Conservation (phyloP, 2,113 vertebrate genomes). For the Xenopus laevis region DNA sequence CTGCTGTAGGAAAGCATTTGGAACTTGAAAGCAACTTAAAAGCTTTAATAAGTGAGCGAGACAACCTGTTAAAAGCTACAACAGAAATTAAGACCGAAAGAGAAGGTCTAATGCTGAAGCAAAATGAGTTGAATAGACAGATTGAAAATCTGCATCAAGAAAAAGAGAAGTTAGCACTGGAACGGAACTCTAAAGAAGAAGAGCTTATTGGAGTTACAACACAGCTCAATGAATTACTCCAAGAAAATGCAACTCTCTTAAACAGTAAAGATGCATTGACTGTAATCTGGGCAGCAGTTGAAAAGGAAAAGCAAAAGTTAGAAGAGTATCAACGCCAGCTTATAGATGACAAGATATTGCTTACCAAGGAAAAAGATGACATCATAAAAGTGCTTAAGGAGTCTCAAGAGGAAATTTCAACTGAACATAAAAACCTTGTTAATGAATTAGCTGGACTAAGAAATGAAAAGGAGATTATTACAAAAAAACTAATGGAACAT, state of each 20-base stretch:
- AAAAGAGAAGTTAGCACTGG: constrained; percentile 56
- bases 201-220: constrained; percentile 57
- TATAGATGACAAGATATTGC: constrained; percentile 64
- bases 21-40: constrained; percentile 62
- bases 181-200: constrained; percentile 57
- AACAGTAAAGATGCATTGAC: constrained; percentile 66
- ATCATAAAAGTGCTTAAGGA: constrained; percentile 69
- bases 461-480: constrained; percentile 65
- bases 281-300: constrained; percentile 70
- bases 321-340: constrained; percentile 63
- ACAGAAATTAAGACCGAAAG: constrained; percentile 63
- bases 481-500: constrained; percentile 63
- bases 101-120: constrained; percentile 61
- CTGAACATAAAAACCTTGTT: constrained; percentile 62
- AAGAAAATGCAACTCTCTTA: constrained; percentile 67
- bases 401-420: constrained; percentile 65
- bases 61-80: constrained; percentile 59
- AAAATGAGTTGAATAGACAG: constrained; percentile 55
- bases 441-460: constrained; percentile 64
- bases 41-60: constrained; percentile 66
- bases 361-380: constrained; percentile 68
- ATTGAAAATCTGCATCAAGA: constrained; percentile 58
- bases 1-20: constrained; percentile 56
- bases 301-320: constrained; percentile 63
- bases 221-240: constrained; percentile 55